phyloP scores from a whole-genome alignment of 2,113 vertebrate species.

The Myxocyprinus asiaticus region DNA sequence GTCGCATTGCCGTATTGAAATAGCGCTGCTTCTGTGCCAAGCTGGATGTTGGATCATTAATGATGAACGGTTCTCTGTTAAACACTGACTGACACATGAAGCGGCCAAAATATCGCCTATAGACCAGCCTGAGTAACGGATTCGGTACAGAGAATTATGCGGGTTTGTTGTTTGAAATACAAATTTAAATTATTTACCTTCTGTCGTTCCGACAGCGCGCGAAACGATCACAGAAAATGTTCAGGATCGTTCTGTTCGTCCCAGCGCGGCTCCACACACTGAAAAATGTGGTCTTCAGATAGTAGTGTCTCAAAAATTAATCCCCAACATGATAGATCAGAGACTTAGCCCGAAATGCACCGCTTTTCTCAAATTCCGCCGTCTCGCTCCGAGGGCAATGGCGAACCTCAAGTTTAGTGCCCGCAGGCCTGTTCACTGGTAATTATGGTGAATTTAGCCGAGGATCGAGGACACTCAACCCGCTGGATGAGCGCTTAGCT shows the following conservation, averaged over 20 bases:
- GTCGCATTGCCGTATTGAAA: slow-evolving; percentile 26
- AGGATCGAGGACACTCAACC: neutral
- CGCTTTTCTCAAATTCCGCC: neutral
- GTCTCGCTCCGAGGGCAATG: neutral
- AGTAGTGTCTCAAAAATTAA: slow-evolving; percentile 37
- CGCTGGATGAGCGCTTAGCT: slow-evolving; percentile 23
- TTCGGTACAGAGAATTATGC: neutral
- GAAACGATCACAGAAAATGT: neutral
- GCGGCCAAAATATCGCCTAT: neutral
- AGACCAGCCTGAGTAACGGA: neutral
- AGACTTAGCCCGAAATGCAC: neutral
- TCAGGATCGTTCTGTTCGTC: neutral
- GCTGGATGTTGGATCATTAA: neutral
- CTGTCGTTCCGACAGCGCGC: neutral
- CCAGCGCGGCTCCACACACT: slow-evolving; percentile 9
- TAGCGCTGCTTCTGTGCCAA: neutral
- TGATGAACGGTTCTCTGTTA: neutral
- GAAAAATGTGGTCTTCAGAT: slow-evolving; percentile 13
- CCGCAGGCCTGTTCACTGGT: neutral
- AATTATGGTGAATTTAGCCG: slow-evolving; percentile 14
- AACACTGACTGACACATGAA: slow-evolving; percentile 4
- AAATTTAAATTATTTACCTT: neutral
- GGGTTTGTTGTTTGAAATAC: too few species aligned
- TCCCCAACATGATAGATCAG: slow-evolving; percentile 19
- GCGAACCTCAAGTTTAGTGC: neutral